Evolutionary conservation across 2,888 invertebrate species (phyloP), one percentile per base, ranked within the genome.

Genomic region (Agonopterix arenella): DNA sequence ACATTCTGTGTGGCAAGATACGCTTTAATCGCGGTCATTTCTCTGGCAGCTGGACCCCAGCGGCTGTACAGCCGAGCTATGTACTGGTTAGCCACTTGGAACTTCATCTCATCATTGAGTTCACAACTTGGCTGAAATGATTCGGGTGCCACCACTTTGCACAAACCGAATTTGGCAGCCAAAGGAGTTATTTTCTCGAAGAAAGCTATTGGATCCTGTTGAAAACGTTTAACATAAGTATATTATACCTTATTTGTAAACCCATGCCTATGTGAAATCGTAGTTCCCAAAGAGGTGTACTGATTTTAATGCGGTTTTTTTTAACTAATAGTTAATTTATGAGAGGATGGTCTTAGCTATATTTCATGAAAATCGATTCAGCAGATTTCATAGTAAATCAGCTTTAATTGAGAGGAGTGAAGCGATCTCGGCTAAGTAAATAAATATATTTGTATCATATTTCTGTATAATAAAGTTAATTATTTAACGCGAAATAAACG

Each of bases 31-130:
- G 96, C 95, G 73, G 94, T 93, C 71, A 96, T 89, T 75, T 97
- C 95, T 59, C 94, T 93, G 0, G 95, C 93, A 61, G 95, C 96
- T 0, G 96, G 94, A 0, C 98, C 97, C 97, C 97, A 98, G 37
- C 97, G 92, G 62, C 93, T 92, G 62, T 94, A 90, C 92, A 98
- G 93, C 57, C 96, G 95, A 63, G 97, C 94, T 1, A 98, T 93
- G 65, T 97, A 97, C 70, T 98, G 98, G 78, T 97, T 96, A 57
- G 95, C 94, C 0, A 96, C 95, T 0, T 94, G 94, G 67, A 98
- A 98, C 3, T 96, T 84, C 91, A 96, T 94, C 54, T 96, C 95
- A 56, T 97, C 97, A 9, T 93, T 92, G 0, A 97, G 92, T 60
- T 93, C 92, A 66, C 97, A 97, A 57, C 95, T 94, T 0, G 85